phyloP scores from a whole-genome alignment of 1,140 invertebrate species.

The Ganaspis sp. region DNA sequence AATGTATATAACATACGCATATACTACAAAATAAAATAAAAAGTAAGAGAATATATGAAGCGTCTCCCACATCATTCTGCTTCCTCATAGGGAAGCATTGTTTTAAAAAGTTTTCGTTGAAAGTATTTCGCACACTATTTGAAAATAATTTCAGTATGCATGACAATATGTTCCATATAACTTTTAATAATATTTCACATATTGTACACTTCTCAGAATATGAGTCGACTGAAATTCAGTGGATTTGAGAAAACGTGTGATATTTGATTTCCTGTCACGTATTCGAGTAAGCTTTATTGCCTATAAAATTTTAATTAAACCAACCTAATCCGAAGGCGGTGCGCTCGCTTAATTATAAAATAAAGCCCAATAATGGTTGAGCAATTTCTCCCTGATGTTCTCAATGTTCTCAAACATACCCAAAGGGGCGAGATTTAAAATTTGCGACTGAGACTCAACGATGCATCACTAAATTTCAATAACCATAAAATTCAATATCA shows the following conservation, averaged over 20 bases:
- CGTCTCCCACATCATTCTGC: too few relatives aligned
- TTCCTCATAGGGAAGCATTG: too few relatives aligned
- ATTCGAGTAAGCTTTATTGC: constrained; percentile 48
- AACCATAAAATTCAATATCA: constrained; percentile 58
- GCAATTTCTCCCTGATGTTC: constrained; percentile 11
- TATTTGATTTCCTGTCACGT: neutral
- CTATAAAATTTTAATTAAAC: constrained; percentile 67
- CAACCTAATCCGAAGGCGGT: constrained; percentile 53
- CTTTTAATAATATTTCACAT: constrained; percentile 17
- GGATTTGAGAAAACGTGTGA: neutral
- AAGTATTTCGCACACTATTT: neutral
- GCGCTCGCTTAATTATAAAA: constrained; percentile 53
- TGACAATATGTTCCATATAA: too few relatives aligned
- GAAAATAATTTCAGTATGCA: too few relatives aligned
- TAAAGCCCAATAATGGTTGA: constrained; percentile 56
- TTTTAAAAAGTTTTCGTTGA: too few relatives aligned
- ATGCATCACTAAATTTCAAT: constrained; percentile 59
- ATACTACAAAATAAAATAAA: too few relatives aligned
- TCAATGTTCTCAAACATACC: constrained; percentile 26
- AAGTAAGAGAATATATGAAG: too few relatives aligned
- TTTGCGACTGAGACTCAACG: constrained; percentile 16
- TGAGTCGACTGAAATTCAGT: neutral
- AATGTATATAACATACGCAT: too few relatives aligned
- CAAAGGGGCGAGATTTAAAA: constrained; percentile 47
- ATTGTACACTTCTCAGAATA: neutral